phyloP scores from a whole-genome alignment of 2,113 vertebrate genomes.

The Nematolebias whitei region DNA sequence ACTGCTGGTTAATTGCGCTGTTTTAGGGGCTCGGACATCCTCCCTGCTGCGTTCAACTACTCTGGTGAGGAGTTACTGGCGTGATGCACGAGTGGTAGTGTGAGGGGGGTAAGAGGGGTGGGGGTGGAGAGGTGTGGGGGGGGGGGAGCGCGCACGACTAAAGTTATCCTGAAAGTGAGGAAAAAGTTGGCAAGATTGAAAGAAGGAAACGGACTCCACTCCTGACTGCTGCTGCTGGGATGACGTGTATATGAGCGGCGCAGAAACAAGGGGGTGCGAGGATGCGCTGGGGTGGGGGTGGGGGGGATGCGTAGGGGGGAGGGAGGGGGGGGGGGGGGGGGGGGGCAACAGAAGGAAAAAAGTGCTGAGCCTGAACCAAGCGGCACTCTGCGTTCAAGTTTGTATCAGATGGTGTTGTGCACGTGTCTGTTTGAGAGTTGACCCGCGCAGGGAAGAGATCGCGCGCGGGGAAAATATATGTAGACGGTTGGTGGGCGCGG shows the following conservation, averaged over 20 bases:
- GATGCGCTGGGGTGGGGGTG: slow-evolving; percentile 12
- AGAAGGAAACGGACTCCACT: slow-evolving; percentile 29
- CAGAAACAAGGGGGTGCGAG: slow-evolving; percentile 20
- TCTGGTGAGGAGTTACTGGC: slow-evolving; percentile 39
- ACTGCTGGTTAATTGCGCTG: slow-evolving; percentile 57
- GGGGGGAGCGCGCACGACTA: slow-evolving; percentile 20
- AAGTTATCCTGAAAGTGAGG: slow-evolving; percentile 64
- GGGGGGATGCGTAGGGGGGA: slow-evolving; percentile 36
- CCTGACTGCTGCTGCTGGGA: neutral
- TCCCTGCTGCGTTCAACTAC: slow-evolving; percentile 49
- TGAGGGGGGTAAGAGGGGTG: neutral
- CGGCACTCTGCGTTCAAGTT: slow-evolving; percentile 63
- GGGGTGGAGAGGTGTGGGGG: slow-evolving; percentile 18
- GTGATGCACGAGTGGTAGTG: slow-evolving; percentile 27
- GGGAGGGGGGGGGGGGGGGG: slow-evolving; percentile 8
- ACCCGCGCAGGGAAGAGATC: slow-evolving; percentile 67
- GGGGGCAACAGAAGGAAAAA: slow-evolving; percentile 16
- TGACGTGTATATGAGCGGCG: slow-evolving; percentile 8
- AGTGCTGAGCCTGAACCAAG: slow-evolving; percentile 52
- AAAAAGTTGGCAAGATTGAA: slow-evolving; percentile 54
- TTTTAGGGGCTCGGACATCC: slow-evolving; percentile 65
- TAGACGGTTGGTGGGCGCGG: slow-evolving; percentile 82
- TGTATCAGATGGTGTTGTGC: slow-evolving; percentile 63
- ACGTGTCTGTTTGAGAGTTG: slow-evolving; percentile 65
- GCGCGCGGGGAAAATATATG: slow-evolving; percentile 80